Evolutionary conservation across 2,888 invertebrate genomes (phyloP), one percentile per base, ranked within the genome.

Genomic region (Gymnocheta viridis): DNA sequence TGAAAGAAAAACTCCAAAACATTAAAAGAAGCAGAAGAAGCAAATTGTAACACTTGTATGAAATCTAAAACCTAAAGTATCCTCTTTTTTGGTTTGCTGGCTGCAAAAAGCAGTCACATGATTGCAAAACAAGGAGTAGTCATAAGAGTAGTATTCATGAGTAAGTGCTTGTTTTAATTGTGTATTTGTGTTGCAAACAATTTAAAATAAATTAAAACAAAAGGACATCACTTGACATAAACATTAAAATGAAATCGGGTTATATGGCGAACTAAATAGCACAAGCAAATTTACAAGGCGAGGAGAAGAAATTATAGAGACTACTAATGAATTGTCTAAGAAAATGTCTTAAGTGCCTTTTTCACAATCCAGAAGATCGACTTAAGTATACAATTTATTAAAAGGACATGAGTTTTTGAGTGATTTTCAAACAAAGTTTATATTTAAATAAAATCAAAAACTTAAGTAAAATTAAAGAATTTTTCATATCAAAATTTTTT

Each of bases 151-250:
- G n/a, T n/a, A n/a, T n/a, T n/a, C n/a, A n/a, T 60, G 7, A 0
- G 38, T 14, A 4, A 6, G 14, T 22, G 27, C 44, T 10, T 69
- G 12, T 29, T 44, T 56, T 66, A 66, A 76, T 76, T 76, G 32
- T 67, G 56, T 32, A 22, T 58, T n/a, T 58, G 32, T 58, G 58
- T 29, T 32, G 22, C 14, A 54, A 77, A 27, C 76, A 67, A 67
- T 58, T 77, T 66, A 77, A 77, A 58, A 47, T 77, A 77, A 77
- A 77, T 77, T 77, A 49, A 77, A 47, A 67, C 44, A 66, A 58
- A 77, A 77, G 66, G 76, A 58, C 67, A 77, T 7, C 67, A 77
- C 67, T 77, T 77, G 77, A 58, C 67, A 58, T 14, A 49, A 69
- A 69, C 24, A 69, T 38, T 49, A 41, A 67, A 77, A 69, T 67